phyloP scores from a whole-genome alignment of 2,113 vertebrate species.

The Halichoerus grypus region DNA sequence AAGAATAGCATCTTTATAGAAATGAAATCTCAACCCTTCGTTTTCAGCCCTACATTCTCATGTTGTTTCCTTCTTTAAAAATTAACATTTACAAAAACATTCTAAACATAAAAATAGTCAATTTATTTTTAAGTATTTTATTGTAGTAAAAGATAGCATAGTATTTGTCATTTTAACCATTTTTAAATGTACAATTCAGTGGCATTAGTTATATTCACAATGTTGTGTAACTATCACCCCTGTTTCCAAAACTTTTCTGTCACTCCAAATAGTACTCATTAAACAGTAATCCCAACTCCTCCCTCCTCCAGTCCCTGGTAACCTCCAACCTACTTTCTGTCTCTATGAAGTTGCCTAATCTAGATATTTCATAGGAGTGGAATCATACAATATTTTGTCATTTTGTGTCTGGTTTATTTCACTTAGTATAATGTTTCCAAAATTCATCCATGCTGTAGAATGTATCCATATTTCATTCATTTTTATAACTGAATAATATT shows the following conservation, averaged over 20 bases:
- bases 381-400: not conserved
- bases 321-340: not conserved
- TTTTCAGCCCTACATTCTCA: not conserved
- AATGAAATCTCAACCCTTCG: not conserved
- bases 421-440: not conserved
- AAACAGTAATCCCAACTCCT: not conserved
- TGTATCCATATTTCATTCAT: not conserved
- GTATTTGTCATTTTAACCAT: not conserved
- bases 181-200: not conserved
- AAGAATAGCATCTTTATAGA: not conserved
- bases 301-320: not conserved
- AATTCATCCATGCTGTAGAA: not conserved
- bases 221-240: not conserved
- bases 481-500: not conserved
- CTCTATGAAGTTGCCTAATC: not conserved
- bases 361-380: not conserved
- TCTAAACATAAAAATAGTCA: not conserved
- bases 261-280: not conserved
- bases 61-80: not conserved
- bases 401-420: not conserved
- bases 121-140: not conserved
- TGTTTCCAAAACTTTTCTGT: not conserved
- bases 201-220: not conserved
- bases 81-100: not conserved
- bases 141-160: not conserved